Evolutionary conservation across 2,797 vertebrate species (phyloP).

Genomic region (Schizothorax lantsangensis): DNA sequence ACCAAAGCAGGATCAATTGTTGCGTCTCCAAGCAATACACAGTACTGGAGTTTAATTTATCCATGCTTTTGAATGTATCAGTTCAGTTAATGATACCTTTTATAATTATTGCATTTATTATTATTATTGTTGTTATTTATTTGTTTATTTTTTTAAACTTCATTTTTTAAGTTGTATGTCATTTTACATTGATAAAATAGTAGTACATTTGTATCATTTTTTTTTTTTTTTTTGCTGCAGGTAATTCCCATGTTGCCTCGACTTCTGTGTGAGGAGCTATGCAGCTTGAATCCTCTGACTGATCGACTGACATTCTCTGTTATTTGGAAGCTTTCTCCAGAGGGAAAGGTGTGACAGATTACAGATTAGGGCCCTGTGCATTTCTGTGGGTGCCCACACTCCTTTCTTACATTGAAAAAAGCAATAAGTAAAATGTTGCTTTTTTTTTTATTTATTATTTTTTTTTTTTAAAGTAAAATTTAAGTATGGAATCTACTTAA

Average conservation of each 20-base stretch:
- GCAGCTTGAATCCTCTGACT: slow-evolving; percentile 93
- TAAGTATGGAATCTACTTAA: too few species aligned
- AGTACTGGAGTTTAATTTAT: not conserved
- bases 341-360: slow-evolving; percentile 85
- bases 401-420: not conserved
- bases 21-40: too few species aligned
- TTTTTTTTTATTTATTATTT: too few species aligned
- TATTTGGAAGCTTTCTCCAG: slow-evolving; percentile 90
- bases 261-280: slow-evolving; percentile 94
- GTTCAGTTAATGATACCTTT: not conserved
- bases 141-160: not conserved
- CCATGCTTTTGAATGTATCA: not conserved
- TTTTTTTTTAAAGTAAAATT: too few species aligned
- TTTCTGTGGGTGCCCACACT: not conserved
- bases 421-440: too few species aligned
- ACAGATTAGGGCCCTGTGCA: not conserved
- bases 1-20: not conserved
- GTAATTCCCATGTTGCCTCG: slow-evolving; percentile 96
- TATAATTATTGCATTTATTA: not conserved
- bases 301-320: slow-evolving; percentile 96
- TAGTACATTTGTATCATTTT: not conserved
- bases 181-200: not conserved
- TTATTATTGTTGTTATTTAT: not conserved
- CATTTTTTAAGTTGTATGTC: not conserved
- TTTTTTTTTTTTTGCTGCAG: slow-evolving; percentile 68